These are phyloP conservation scores for Eublepharis macularius DNA, from an alignment of 2,113 vertebrate species.

Conservation along the genomic window DNA sequence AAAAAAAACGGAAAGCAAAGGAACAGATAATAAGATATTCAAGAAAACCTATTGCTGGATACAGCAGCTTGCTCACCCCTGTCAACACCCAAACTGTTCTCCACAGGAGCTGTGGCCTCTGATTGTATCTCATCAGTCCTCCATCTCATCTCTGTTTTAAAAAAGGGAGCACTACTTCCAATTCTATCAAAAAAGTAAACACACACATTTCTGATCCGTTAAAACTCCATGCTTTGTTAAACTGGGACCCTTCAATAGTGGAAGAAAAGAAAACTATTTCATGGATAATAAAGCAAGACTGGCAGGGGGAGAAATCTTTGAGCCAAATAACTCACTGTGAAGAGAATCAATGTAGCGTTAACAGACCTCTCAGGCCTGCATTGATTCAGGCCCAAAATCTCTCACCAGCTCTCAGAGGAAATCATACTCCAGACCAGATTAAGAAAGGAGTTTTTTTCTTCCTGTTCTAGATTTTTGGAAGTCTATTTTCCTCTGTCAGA, in stretches of 20 bases:
- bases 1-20: background rate
- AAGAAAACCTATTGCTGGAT: background rate
- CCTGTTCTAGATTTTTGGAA: slow-evolving; percentile 20
- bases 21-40: background rate
- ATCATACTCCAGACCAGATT: slow-evolving; percentile 20
- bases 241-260: slow-evolving; percentile 43
- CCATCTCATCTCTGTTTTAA: background rate
- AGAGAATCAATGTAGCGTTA: slow-evolving; percentile 20
- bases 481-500: slow-evolving; percentile 11
- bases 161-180: background rate
- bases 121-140: background rate
- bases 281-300: slow-evolving; percentile 40
- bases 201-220: slow-evolving; percentile 19
- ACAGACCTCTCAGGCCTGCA: background rate
- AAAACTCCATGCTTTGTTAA: slow-evolving; percentile 42
- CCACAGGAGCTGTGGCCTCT: background rate
- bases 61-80: too few species aligned
- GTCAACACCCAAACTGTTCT: background rate
- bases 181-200: background rate
- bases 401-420: slow-evolving; percentile 35
- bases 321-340: slow-evolving; percentile 13
- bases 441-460: slow-evolving; percentile 20
- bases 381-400: slow-evolving; percentile 4
- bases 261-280: slow-evolving; percentile 50
- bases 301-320: slow-evolving; percentile 27